phyloP scores from a whole-genome alignment of 2,113 vertebrate genomes.

The Cyphomyrus plagiostoma region DNA sequence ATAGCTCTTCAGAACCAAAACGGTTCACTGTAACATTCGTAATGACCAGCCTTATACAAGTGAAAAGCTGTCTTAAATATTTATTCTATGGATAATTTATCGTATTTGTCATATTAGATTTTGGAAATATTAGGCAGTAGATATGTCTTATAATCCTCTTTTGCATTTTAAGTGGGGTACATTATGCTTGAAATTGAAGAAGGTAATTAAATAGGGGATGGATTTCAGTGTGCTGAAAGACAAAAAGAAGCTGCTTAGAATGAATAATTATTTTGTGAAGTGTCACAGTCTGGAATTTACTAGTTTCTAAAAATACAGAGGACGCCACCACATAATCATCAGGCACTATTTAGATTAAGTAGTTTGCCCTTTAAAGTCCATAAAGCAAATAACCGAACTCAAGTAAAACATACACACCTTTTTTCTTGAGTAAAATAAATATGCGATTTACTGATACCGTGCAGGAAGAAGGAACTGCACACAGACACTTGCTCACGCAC shows the following conservation, averaged over 20 bases:
- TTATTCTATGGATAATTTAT: background rate
- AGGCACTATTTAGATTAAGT: background rate
- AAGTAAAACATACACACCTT: background rate
- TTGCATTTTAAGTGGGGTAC: background rate
- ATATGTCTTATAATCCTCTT: background rate
- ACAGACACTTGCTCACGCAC: constrained; percentile 33
- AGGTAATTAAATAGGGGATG: background rate
- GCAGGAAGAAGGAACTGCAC: constrained; percentile 13
- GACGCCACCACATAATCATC: background rate
- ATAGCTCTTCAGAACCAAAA: background rate
- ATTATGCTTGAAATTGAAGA: background rate
- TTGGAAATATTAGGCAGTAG: background rate
- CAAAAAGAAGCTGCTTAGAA: background rate
- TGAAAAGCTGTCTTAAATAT: background rate
- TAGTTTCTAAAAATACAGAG: background rate
- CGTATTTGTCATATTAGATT: background rate
- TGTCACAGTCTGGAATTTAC: background rate
- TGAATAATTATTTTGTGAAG: background rate
- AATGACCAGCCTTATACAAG: background rate
- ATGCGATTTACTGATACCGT: constrained; percentile 24
- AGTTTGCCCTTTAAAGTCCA: background rate
- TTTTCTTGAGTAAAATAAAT: background rate
- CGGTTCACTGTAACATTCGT: background rate
- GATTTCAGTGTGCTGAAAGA: background rate
- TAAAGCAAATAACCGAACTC: background rate